These are phyloP conservation scores for Boloria euphrosyne DNA, from an alignment of 2,888 invertebrate species.

Conservation along the genomic window DNA sequence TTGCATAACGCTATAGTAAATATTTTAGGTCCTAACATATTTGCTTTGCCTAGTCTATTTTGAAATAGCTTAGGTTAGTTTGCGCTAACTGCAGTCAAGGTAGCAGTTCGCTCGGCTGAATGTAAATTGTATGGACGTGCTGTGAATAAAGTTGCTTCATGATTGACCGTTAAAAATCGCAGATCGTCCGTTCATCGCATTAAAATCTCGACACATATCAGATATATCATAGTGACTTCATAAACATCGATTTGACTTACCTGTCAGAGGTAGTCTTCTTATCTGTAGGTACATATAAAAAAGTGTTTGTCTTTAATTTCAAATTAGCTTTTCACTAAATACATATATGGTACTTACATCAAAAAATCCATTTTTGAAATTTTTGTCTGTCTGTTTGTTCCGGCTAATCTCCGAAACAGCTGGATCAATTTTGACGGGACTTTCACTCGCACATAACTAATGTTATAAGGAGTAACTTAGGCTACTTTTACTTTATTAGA, in stretches of 20 bases:
- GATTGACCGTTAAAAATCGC: slow-evolving; percentile 13
- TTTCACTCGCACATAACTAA: too few species aligned
- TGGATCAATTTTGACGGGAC: too few species aligned
- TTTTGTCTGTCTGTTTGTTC: too few species aligned
- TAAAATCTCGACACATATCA: neutral
- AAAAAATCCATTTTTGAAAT: too few species aligned
- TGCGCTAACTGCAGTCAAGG: slow-evolving; percentile 13
- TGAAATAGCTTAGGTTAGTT: slow-evolving; percentile 20
- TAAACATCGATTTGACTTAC: neutral
- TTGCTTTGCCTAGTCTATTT: slow-evolving; percentile 20
- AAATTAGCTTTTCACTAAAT: too few species aligned
- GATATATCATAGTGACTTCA: neutral
- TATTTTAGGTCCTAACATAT: slow-evolving; percentile 19
- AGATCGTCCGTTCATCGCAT: slow-evolving; percentile 2
- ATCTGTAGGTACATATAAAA: too few species aligned
- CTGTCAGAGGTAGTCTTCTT: too few species aligned
- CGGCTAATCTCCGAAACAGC: too few species aligned
- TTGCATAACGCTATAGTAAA: slow-evolving; percentile 3
- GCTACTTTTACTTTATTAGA: too few species aligned
- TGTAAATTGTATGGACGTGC: slow-evolving; percentile 22
- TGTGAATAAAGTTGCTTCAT: slow-evolving; percentile 5
- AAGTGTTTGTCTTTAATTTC: too few species aligned
- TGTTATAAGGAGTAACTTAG: too few species aligned
- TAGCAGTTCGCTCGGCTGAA: slow-evolving; percentile 13
- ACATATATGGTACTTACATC: too few species aligned